Evolutionary conservation across 2,113 vertebrate genomes (phyloP), one percentile per base, ranked within the genome.

Genomic region (Phylloscopus whistleri): DNA sequence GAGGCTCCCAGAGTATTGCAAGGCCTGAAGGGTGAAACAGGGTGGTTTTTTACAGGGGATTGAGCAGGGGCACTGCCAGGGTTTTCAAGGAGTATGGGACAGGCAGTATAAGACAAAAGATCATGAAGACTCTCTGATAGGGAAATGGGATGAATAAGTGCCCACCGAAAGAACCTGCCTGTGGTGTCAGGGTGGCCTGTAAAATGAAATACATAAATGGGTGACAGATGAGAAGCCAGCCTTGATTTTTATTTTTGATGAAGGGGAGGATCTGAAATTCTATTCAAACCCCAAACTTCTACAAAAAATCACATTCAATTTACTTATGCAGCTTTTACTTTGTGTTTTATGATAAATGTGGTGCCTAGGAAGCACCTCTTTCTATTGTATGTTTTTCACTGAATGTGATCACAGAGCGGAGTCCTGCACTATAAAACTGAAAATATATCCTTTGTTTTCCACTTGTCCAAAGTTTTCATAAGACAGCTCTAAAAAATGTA

Each of bases 401-500:
- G 60, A 33, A 51, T 24, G 30, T 51, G 58, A 76, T 48, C 59
- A 84, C 64, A 64, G 77, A 92, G 69, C 41, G 55, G 49, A 74
- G 39, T 37, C 56, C 53, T 41, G 39, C 3, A 4, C 22, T 82
- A 41, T 51, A 80, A 91, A 96, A 94, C 14, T 33, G 53, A 66
- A 89, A 80, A 88, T 51, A 73, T 14, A 79, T 70, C 27, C 44
- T 48, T n/a, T 41, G 26, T 55, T 95, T 92, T 90, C 66, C 56
- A 66, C 37, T 89, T 68, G 26, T 35, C 62, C 62, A 20, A 92
- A 94, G 86, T 91, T 90, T 82, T 87, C 59, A 68, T 51, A 86
- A 84, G 52, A 70, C 63, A 95, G 68, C 63, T 90, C 90, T 75
- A 55, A 90, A 83, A 91, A 94, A 33, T 69, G 37, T 72, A 64